Conservation (phyloP, 1,140 invertebrate species). For the Trichonephila clavipes region DNA sequence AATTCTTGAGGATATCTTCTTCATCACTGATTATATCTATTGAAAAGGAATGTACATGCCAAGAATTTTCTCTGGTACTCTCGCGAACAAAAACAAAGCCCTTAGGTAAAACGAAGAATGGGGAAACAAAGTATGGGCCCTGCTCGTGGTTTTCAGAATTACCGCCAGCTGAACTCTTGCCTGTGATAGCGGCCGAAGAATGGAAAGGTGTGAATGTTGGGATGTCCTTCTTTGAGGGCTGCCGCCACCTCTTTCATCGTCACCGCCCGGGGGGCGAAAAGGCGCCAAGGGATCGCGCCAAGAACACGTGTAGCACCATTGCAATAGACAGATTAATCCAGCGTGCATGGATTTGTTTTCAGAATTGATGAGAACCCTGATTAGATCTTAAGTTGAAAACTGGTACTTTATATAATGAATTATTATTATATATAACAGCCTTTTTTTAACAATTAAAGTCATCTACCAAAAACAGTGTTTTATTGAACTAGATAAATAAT, state of each 20-base stretch:
- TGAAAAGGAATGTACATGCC: neutral
- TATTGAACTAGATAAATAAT: too few relatives aligned
- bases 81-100: neutral
- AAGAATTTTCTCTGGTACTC: neutral
- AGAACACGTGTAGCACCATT: neutral
- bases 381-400: too few relatives aligned
- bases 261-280: conserved; percentile 31
- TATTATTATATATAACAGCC: too few relatives aligned
- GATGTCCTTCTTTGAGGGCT: conserved; percentile 69
- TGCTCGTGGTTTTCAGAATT: conserved; percentile 7
- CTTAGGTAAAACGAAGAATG: neutral
- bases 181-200: neutral
- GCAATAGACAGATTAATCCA: neutral
- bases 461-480: too few relatives aligned
- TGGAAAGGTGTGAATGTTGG: conserved; percentile 67
- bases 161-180: neutral
- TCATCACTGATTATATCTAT: too few relatives aligned
- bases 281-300: conserved; percentile 48
- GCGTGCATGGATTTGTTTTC: too few relatives aligned
- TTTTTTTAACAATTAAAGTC: too few relatives aligned
- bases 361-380: too few relatives aligned
- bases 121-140: neutral
- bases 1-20: too few relatives aligned
- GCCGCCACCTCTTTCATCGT: conserved; percentile 66
- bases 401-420: too few relatives aligned